Conservation (phyloP, 2,888 invertebrate species). For the Glyphotaelius pellucidus region DNA sequence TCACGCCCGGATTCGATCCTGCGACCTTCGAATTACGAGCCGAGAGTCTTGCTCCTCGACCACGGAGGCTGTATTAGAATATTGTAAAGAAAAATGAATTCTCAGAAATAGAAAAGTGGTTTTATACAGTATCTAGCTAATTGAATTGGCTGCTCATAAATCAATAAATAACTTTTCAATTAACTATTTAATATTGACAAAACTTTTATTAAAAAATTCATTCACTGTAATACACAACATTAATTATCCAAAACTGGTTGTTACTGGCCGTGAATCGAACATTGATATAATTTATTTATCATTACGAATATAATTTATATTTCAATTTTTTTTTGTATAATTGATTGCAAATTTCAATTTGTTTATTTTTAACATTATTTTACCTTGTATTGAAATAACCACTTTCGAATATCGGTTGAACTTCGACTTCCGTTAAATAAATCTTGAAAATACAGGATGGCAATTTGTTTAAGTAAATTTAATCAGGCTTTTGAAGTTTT, state of each 20-base stretch:
- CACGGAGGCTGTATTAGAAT: no score
- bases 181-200: not conserved
- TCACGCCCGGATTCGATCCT: no score
- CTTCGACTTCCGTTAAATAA: not conserved
- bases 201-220: not conserved
- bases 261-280: not conserved
- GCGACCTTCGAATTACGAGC: no score
- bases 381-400: not conserved
- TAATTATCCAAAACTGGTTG: not conserved
- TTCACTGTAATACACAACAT: not conserved
- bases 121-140: no score
- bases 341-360: not conserved
- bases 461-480: not conserved
- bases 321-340: not conserved
- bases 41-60: no score
- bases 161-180: not conserved
- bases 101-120: no score
- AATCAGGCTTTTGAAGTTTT: not conserved
- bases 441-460: not conserved
- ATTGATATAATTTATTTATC: not conserved
- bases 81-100: no score
- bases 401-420: not conserved
- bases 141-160: not conserved
- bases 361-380: not conserved
- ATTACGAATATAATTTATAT: not conserved